Conservation (phyloP, 1,140 invertebrate genomes). For the Zophobas morio region DNA sequence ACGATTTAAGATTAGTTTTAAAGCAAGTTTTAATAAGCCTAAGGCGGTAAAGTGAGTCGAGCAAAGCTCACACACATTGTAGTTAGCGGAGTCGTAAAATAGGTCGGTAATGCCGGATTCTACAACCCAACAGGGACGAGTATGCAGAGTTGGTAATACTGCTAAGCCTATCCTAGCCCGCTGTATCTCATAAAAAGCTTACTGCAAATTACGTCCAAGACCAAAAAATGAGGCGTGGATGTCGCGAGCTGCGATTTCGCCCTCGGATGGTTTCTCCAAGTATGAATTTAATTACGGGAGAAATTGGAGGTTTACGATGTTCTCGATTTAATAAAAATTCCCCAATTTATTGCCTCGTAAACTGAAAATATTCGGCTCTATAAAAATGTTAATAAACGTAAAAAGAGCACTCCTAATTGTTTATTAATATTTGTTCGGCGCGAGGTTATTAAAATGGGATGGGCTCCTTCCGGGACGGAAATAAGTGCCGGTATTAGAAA, state of each 20-base stretch:
- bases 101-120: constrained; percentile 47
- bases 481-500: background rate
- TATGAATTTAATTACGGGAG: constrained; percentile 40
- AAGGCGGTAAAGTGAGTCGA: constrained; percentile 41
- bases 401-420: constrained; percentile 19
- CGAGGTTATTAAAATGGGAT: constrained; percentile 19
- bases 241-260: background rate
- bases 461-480: constrained; percentile 1
- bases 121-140: constrained; percentile 46
- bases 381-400: constrained; percentile 9
- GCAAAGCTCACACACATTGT: constrained; percentile 48
- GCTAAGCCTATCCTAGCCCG: constrained; percentile 42
- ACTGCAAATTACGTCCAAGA: constrained; percentile 35
- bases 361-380: constrained; percentile 17
- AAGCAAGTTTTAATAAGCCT: constrained; percentile 45
- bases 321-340: constrained; percentile 22
- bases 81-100: constrained; percentile 49
- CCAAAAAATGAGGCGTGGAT: constrained; percentile 1
- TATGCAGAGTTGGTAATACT: constrained; percentile 50
- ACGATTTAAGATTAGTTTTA: constrained; percentile 47
- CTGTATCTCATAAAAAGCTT: constrained; percentile 50
- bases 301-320: constrained; percentile 11
- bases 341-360: constrained; percentile 28
- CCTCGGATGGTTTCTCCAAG: background rate
- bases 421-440: constrained; percentile 21